A percentile compares a stretch with the other conserved stretches of the same genome.
Evolutionary conservation across 2,888 invertebrate genomes (phyloP).

Genomic region (Vandiemenella viatica): DNA sequence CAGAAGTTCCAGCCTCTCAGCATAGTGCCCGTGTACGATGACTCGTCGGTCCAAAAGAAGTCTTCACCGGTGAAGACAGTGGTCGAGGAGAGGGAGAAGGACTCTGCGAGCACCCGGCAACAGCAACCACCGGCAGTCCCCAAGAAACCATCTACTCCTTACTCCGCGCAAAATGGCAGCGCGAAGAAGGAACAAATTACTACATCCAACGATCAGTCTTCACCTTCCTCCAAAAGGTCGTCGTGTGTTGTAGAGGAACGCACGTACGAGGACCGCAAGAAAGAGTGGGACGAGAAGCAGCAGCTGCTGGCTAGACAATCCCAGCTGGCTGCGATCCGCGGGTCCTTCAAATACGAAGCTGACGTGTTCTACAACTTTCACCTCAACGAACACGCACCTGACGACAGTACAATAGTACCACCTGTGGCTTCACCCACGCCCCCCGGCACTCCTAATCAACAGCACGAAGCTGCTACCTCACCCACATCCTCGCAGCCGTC

Average conservation of each 20-base stretch:
- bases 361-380: slow-evolving; percentile 73
- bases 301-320: neutral
- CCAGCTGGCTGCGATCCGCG: slow-evolving; percentile 16
- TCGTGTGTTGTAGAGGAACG: slow-evolving; percentile 40
- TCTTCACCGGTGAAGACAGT: too few relatives aligned
- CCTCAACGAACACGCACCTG: slow-evolving; percentile 53
- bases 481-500: too few relatives aligned
- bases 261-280: slow-evolving; percentile 47
- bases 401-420: slow-evolving; percentile 19
- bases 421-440: neutral
- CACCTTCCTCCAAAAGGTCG: slow-evolving; percentile 30
- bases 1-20: too few relatives aligned
- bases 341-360: slow-evolving; percentile 39
- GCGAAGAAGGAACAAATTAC: too few relatives aligned
- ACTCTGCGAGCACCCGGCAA: neutral
- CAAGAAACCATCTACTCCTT: neutral
- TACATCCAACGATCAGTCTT: too few relatives aligned
- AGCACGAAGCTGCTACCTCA: slow-evolving; percentile 4
- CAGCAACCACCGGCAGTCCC: neutral
- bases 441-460: neutral
- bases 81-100: neutral
- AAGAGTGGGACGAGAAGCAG: slow-evolving; percentile 10
- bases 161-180: too few relatives aligned
- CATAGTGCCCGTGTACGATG: too few relatives aligned
- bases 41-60: too few relatives aligned